A percentile compares a stretch with the other conserved stretches of the same genome.
These are phyloP conservation scores for Petrophora chlorosata DNA, from an alignment of 2,888 invertebrate species.

Conservation along the genomic window DNA sequence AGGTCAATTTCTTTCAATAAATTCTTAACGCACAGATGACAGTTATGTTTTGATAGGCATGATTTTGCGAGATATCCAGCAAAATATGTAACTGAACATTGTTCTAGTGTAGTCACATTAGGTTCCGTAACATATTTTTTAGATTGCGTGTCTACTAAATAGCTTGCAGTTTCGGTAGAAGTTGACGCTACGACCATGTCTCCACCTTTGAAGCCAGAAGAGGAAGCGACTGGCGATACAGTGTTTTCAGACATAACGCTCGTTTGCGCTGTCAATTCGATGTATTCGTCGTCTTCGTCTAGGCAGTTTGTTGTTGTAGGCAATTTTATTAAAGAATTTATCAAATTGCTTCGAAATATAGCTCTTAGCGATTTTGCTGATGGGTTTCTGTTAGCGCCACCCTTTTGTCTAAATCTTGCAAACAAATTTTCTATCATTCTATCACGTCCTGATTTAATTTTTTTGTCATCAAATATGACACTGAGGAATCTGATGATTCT, in stretches of 20 bases:
- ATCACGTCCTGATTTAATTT: conserved; percentile 19
- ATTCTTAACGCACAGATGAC: background rate
- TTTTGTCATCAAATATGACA: conserved; percentile 8
- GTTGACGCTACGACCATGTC: background rate
- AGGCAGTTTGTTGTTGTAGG: conserved; percentile 11
- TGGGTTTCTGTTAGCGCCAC: conserved; percentile 16
- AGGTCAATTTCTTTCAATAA: background rate
- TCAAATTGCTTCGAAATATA: conserved; percentile 17
- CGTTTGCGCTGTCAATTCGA: background rate
- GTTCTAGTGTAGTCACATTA: conserved; percentile 4
- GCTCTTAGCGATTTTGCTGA: conserved; percentile 1
- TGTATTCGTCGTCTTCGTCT: conserved; percentile 14
- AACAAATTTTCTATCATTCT: conserved; percentile 25
- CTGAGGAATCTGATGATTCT: conserved; percentile 1
- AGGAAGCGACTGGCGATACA: no score
- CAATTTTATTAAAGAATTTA: conserved; percentile 12
- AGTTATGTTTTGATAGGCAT: background rate
- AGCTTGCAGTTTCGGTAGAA: background rate
- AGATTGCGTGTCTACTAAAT: no score
- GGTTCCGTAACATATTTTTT: no score
- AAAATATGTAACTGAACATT: background rate
- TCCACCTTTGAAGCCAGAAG: no score
- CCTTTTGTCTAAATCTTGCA: conserved; percentile 20
- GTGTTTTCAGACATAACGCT: no score
- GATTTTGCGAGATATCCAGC: background rate